Base-by-base conservation (phyloP, 2,113 vertebrate species). In the Macquaria australasica region DNA sequence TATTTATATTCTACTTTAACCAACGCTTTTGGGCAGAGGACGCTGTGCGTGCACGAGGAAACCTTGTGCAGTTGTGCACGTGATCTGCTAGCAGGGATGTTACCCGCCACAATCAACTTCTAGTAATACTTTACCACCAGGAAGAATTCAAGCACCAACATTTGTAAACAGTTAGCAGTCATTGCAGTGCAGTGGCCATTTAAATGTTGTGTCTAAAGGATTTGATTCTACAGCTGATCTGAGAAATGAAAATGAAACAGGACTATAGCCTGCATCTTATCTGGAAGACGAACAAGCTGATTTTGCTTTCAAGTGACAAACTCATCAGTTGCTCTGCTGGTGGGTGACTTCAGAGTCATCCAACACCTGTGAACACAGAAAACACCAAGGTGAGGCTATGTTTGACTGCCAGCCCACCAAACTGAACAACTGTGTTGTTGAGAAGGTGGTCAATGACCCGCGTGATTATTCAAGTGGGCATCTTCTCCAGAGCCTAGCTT, bases 1-100 rank as follows among this genome's bases (percentile, higher is more conserved):
- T 23, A 48, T 84, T 81, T 64, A 63, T 58, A 63, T 73, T 68
- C 63, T 39, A 31, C 7, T 76, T 58, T 60, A 21, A 20, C 9
- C 10, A 2, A 56, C 21, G 21, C 50, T 25, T 69, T 75, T 62
- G 58, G 3, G 5, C 79, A 56, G 15, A 7, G 28, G 70, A 62
- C 6, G 5, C 48, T 15, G 62, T 67, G 72, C 1, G 5, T 31
- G 73, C 56, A 34, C 15, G 56, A 60, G 48, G 37, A 53, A 77
- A 41, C 53, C 71, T 14, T 79, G 53, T 15, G 71, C 68, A 60
- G n/a, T 21, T 67, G 34, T 5, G 25, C 50, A 59, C 37, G 64
- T 39, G 67, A 50, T 20, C 11, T 15, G 20, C 48, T 1, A 16
- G 0, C 50, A 71, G 41, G 39, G 9, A 45, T 31, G 37, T 55